Conservation (phyloP, 2,113 vertebrate species). For the Maccullochella peelii region DNA sequence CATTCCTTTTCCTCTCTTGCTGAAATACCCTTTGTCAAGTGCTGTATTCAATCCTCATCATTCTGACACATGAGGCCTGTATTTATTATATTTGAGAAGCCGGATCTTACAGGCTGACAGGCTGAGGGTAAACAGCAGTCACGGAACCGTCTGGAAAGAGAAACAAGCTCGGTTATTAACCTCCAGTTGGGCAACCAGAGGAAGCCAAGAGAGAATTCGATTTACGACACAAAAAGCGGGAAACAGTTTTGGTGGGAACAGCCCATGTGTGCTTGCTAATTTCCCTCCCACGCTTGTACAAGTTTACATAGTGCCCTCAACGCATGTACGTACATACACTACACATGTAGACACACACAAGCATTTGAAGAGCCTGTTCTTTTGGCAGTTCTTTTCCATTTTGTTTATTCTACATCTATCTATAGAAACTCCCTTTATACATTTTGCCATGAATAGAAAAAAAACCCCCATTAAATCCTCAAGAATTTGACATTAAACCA, state of each 20-base stretch:
- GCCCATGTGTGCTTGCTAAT: background rate
- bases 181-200: constrained; percentile 24
- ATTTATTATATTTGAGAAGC: constrained; percentile 59
- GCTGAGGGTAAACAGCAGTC: constrained; percentile 67
- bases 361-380: background rate
- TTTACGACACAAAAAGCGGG: constrained; percentile 33
- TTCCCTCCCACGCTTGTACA: background rate
- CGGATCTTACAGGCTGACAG: constrained; percentile 48
- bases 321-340: background rate
- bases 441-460: background rate
- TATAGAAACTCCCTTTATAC: background rate
- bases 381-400: background rate
- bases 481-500: constrained; percentile 29
- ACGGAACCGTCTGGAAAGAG: constrained; percentile 50
- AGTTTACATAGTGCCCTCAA: background rate
- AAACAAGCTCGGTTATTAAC: constrained; percentile 62
- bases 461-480: background rate
- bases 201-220: constrained; percentile 23
- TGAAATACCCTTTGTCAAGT: constrained; percentile 57
- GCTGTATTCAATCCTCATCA: constrained; percentile 50
- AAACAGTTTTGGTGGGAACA: constrained; percentile 20
- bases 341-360: background rate
- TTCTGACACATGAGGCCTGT: constrained; percentile 48
- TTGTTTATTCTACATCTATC: background rate
- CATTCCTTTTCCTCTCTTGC: constrained; percentile 6